Evolutionary conservation across 2,888 invertebrate species (phyloP).

Genomic region (Venusia cambrica): DNA sequence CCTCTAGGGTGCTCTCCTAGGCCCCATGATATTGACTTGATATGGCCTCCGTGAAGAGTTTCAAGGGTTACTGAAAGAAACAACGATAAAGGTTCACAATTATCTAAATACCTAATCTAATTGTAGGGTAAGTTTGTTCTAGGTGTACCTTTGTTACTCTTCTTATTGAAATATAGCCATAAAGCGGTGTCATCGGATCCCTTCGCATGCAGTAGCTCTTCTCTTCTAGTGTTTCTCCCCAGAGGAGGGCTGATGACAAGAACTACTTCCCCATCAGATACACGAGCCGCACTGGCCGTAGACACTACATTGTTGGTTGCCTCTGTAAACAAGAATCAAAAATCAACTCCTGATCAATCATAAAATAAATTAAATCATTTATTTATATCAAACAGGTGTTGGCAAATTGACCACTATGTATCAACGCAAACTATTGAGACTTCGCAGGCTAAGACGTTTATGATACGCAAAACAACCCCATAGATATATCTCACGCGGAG

Average conservation of each 20-base stretch:
- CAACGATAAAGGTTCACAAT: too few species aligned
- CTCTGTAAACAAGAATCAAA: too few species aligned
- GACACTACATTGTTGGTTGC: slow-evolving; percentile 54
- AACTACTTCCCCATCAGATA: slow-evolving; percentile 52
- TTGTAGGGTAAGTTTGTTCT: background rate
- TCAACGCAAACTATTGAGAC: too few species aligned
- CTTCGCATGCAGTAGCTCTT: slow-evolving; percentile 58
- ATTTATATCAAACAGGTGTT: too few species aligned
- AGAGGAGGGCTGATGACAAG: slow-evolving; percentile 57
- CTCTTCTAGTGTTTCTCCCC: slow-evolving; percentile 45
- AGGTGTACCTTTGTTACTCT: slow-evolving; percentile 58
- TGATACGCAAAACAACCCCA: too few species aligned
- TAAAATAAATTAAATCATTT: too few species aligned
- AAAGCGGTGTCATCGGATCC: slow-evolving; percentile 54
- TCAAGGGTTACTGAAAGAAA: slow-evolving; percentile 83
- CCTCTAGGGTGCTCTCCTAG: slow-evolving; percentile 79
- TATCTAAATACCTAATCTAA: too few species aligned
- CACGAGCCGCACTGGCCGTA: slow-evolving; percentile 45
- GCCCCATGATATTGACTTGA: slow-evolving; percentile 82
- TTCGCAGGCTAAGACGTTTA: too few species aligned
- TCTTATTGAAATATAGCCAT: slow-evolving; percentile 59
- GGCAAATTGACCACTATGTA: too few species aligned
- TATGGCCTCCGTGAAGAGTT: slow-evolving; percentile 79
- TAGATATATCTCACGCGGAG: too few species aligned
- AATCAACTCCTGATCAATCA: too few species aligned